Evolutionary conservation across 1,140 invertebrate species (phyloP).

Genomic region (Drosophila mayri): DNA sequence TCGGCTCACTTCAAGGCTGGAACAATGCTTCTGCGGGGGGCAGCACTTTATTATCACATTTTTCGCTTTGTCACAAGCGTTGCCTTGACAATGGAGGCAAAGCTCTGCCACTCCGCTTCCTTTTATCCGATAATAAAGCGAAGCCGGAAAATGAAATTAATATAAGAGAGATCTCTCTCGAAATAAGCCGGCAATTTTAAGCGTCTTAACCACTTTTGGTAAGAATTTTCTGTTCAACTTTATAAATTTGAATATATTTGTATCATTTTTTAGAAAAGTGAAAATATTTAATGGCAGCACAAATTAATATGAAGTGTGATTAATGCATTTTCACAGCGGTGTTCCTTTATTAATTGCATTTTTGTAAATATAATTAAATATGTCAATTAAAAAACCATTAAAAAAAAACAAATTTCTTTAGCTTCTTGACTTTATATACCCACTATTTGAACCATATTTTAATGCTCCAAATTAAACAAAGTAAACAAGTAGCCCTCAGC

Average conservation of each 20-base stretch:
- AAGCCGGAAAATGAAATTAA: conserved; percentile 34
- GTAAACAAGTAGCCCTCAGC: conserved; percentile 27
- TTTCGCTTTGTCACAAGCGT: conserved; percentile 28
- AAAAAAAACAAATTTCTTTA: too few species aligned
- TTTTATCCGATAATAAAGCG: conserved; percentile 38
- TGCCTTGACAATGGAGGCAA: conserved; percentile 24
- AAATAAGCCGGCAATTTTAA: not conserved
- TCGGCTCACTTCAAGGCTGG: not conserved
- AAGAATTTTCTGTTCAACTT: not conserved
- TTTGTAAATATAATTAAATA: not conserved
- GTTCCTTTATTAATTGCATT: not conserved
- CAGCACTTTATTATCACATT: conserved; percentile 34
- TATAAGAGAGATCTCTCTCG: conserved; percentile 9
- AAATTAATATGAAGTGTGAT: not conserved
- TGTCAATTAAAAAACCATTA: not conserved
- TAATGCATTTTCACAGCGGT: not conserved
- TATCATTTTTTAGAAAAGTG: not conserved
- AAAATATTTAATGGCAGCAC: not conserved
- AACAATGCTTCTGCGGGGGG: conserved; percentile 21
- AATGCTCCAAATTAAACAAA: conserved; percentile 19
- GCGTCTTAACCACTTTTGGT: not conserved
- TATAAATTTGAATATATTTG: not conserved
- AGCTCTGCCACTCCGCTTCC: conserved; percentile 10
- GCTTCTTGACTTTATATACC: not conserved
- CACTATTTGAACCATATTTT: not conserved